Base-by-base conservation (phyloP, 1,140 invertebrate species). In the Ceratina australensis region DNA sequence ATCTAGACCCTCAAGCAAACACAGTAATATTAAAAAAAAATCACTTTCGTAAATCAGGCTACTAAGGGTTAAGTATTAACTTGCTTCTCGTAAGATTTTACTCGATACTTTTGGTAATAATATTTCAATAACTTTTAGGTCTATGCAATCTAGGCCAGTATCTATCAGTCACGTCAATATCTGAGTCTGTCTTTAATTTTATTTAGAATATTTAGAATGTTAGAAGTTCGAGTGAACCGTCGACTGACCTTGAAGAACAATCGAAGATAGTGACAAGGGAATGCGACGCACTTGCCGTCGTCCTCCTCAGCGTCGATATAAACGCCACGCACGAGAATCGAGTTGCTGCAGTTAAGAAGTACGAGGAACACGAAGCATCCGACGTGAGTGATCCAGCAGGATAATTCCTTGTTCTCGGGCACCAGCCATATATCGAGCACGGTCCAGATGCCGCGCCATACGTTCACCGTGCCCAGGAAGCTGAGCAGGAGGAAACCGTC, bases 371-470 rank as follows among this genome's bases (percentile, higher is more conserved):
- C 87, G 60, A 97, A 94, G 64, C 95, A 95, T 28, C 95, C 93
- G 57, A 94, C 90, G 89, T 97, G 95, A 0, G 95, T 95, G 47
- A 96, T 93, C 95, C 95, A 96, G 87, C 95, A 96, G 87, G 96
- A 97, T 71, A 96, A 83, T 66, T 95, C 93, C n/a, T 91, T 93
- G 78, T 95, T 91, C 68, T 96, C 95, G 94, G 96, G 96, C 65
- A 96, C 93, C 59, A 97, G 93, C 90, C 96, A 97, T n/a, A 96
- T 91, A 88, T 97, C 95, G 1, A 97, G 92, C 22, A 96, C 86
- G 74, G 94, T 95, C 97, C 97, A 97, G 47, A 97, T 94, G 8
- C 96, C 96, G 61, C 97, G 93, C 97, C 97, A 98, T 0, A 97
- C 95, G 90, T 97, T 97, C 33, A 97, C 95, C 1, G 96, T 96